A percentile compares a stretch with the other conserved stretches of the same genome.
Conservation (phyloP, 2,888 invertebrate genomes). For the Nephrotoma flavescens region DNA sequence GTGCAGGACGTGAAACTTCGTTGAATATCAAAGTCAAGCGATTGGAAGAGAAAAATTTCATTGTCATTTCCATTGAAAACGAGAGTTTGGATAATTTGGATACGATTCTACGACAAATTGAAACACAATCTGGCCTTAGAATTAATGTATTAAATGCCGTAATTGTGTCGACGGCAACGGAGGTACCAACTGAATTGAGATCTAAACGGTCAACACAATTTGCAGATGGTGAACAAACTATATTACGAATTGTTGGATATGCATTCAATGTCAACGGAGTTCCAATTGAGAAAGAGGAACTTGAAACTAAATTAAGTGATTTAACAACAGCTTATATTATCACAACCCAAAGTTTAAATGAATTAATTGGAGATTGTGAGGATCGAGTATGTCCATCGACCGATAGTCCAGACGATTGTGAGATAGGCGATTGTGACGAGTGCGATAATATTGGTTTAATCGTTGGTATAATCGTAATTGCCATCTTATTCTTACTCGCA, state of each 20-base stretch:
- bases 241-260: neutral
- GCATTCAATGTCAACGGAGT: neutral
- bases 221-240: neutral
- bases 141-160: neutral
- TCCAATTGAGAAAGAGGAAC: neutral
- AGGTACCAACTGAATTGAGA: neutral
- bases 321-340: neutral
- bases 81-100: neutral
- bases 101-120: neutral
- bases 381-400: neutral
- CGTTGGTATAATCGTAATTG: neutral
- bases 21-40: neutral
- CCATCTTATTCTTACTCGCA: neutral
- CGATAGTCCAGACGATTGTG: neutral
- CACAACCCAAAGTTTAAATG: neutral
- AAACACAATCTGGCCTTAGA: neutral
- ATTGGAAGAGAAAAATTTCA: neutral
- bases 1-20: constrained; percentile 14
- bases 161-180: neutral
- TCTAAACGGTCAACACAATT: neutral
- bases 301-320: neutral
- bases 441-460: neutral
- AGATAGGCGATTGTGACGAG: neutral
- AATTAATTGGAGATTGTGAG: neutral
- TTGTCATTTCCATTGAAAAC: neutral